phyloP scores from a whole-genome alignment of 1,140 invertebrate genomes.

The Caenorhabditis elegans region WBcel235 BX284604.4:14360001-14360500 shows the following conservation, averaged over 20 bases:
- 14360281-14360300: neutral
- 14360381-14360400: neutral
- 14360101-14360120: conserved; percentile 7
- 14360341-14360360: conserved; percentile 20
- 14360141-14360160: neutral
- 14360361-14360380: neutral
- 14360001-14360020: too few relatives aligned
- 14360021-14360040: too few relatives aligned
- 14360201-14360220: neutral
- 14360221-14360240: neutral
- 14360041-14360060: neutral
- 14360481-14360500: too few relatives aligned
- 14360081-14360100: neutral
- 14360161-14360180: neutral
- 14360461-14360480: too few relatives aligned
- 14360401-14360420: too few relatives aligned
- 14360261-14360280: neutral
- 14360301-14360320: too few relatives aligned
- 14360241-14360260: neutral
- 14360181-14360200: neutral
- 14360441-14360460: too few relatives aligned
- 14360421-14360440: too few relatives aligned
- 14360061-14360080: neutral
- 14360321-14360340: neutral
- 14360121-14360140: conserved; percentile 28